Percentiles rank a stretch among this genome's conserved stretches.
phyloP scores from a whole-genome alignment of 2,113 vertebrate species.

The Mirounga angustirostris region DNA sequence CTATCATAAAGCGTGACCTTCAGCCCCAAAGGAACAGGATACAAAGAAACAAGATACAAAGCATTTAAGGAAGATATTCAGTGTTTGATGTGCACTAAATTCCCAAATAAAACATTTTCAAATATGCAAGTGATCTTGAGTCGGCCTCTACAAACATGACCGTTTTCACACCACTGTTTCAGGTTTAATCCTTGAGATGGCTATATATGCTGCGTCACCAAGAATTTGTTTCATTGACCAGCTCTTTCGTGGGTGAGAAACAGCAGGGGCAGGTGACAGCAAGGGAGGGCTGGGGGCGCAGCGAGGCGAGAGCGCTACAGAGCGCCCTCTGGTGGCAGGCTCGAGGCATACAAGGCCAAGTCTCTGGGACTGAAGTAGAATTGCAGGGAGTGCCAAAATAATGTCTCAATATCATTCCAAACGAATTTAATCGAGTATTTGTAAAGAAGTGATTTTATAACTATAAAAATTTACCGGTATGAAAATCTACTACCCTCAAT shows the following conservation, averaged over 20 bases:
- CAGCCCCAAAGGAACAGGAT: background rate
- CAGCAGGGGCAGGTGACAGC: fast-evolving
- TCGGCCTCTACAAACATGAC: background rate
- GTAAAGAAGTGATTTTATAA: background rate
- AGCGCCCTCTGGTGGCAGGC: constrained; percentile 6
- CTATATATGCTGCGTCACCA: background rate
- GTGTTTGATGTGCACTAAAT: background rate
- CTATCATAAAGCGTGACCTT: background rate
- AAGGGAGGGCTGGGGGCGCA: too few relatives aligned
- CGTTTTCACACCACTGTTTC: background rate
- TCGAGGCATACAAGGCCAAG: background rate
- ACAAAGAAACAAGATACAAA: background rate
- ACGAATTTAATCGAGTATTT: background rate
- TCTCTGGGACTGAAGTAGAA: fast-evolving
- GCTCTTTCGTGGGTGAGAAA: background rate
- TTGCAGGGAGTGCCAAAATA: background rate
- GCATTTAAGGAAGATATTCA: background rate
- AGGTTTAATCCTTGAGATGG: background rate
- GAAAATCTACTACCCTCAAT: background rate
- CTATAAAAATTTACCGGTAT: background rate
- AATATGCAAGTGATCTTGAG: background rate
- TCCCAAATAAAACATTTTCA: background rate
- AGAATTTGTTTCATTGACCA: background rate
- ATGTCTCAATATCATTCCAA: background rate
- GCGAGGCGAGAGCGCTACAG: background rate